These are phyloP conservation scores for Dryobotodes eremita DNA, from an alignment of 2,888 invertebrate genomes.

Conservation along the genomic window DNA sequence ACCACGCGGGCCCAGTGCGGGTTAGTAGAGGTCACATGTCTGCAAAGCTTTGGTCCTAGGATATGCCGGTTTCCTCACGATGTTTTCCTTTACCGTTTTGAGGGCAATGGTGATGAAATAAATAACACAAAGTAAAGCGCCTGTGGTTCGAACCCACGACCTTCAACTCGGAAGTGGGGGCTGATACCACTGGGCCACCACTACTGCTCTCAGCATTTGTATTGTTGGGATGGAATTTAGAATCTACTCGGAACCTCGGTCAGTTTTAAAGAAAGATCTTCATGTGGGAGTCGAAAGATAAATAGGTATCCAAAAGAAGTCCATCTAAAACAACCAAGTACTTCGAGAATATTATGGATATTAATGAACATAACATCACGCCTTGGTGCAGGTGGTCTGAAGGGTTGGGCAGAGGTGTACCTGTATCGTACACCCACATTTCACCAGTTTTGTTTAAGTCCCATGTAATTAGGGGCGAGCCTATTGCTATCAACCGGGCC, in stretches of 20 bases:
- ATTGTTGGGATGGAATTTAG: neutral
- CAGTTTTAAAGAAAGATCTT: neutral
- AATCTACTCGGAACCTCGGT: neutral
- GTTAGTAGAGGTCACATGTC: no score
- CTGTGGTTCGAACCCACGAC: no score
- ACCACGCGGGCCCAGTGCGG: no score
- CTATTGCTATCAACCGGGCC: neutral
- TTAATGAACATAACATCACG: neutral
- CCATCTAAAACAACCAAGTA: neutral
- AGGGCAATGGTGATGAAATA: no score
- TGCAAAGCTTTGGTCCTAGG: no score
- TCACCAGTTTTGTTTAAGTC: neutral
- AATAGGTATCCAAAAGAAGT: neutral
- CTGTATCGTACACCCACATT: neutral
- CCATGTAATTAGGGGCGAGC: neutral
- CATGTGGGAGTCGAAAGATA: no score
- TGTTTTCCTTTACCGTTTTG: no score
- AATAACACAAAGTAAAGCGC: no score
- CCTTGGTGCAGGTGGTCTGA: neutral
- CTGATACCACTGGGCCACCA: no score
- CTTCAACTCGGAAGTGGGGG: no score
- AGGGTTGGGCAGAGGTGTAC: neutral
- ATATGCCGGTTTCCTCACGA: no score
- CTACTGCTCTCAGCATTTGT: neutral
- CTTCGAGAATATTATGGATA: neutral